Base-by-base conservation (phyloP, 2,797 vertebrate genomes). In the Sebastes taczanowskii region DNA sequence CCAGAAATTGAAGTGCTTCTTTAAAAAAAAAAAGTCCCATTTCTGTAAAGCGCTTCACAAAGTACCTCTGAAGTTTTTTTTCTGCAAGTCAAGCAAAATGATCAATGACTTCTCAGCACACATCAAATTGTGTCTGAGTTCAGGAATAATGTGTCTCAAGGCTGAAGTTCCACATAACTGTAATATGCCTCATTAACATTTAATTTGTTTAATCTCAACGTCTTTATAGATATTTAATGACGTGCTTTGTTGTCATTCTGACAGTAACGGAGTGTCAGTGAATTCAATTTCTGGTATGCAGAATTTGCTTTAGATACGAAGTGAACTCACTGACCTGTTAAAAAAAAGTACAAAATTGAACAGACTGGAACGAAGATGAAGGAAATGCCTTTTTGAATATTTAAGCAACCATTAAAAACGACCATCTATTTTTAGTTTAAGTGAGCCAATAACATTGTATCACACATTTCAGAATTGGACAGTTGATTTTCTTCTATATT, bases 181-280 rank as follows among this genome's bases (percentile, higher is more conserved):
- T 29, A 65, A 52, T 78, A 59, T 34, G 60, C 11, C 29, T 71
- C 32, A 56, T 78, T 62, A 73, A 46, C 29, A 22, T 73, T 63
- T 58, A 1, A 56, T 42, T 53, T 27, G 11, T 65, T 56, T 56
- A 52, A 23, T 53, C 49, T 58, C 18, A 46, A 11, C 5, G 5
- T 64, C 42, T 52, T 13, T 30, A 46, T 68, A 25, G 42, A 22
- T 52, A 32, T 74, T 85, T 60, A 38, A 69, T 68, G 18, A 58
- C 32, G 30, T 30, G 71, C 66, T 71, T 58, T 58, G 22, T 49
- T 64, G 25, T 62, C 52, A 27, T 58, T 61, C 2, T 56, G 53
- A 71, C 38, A 55, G 14, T 34, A 11, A 30, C 27, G 4, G 8
- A 10, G 10, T 52, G 67, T 34, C 35, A 14, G 22, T 52, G 56